phyloP scores from a whole-genome alignment of 2,888 invertebrate species.

The Lasioglossum marginatum region DNA sequence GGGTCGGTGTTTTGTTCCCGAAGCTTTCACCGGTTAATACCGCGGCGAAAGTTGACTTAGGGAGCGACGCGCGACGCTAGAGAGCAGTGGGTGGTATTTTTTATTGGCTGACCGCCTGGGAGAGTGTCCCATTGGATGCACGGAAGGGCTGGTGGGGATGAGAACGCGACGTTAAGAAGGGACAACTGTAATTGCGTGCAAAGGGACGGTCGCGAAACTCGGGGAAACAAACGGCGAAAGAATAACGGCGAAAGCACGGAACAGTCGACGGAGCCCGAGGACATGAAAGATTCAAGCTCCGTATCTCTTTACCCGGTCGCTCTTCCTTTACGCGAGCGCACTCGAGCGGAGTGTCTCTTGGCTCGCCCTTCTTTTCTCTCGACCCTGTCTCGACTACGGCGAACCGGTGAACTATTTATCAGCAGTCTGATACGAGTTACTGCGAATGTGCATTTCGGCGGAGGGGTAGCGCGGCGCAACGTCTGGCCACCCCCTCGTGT shows the following conservation, averaged over 20 bases:
- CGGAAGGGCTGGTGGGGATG: not conserved
- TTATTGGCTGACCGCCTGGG: not conserved
- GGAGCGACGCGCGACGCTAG: not conserved
- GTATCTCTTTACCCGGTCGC: conserved; percentile 57
- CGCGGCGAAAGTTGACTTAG: not conserved
- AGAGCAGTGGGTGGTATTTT: not conserved
- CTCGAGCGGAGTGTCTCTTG: conserved; percentile 41
- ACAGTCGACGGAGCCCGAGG: conserved; percentile 48
- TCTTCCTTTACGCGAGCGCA: conserved; percentile 35
- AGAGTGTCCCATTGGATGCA: not conserved
- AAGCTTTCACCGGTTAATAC: not conserved
- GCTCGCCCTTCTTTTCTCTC: conserved; percentile 31
- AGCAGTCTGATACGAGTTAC: conserved; percentile 66
- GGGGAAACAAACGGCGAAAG: conserved; percentile 6
- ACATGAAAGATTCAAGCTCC: conserved; percentile 75
- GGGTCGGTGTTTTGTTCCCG: not conserved
- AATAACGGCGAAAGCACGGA: conserved; percentile 49
- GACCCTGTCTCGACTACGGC: conserved; percentile 38
- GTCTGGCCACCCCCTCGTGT: not conserved
- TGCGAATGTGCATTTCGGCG: conserved; percentile 69
- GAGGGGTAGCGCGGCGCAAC: conserved; percentile 2
- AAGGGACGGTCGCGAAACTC: not conserved
- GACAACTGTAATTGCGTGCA: not conserved
- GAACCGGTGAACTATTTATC: conserved; percentile 64
- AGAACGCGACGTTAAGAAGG: not conserved